Evolutionary conservation across 2,113 vertebrate species (phyloP).

Genomic region (Butorides virescens): DNA sequence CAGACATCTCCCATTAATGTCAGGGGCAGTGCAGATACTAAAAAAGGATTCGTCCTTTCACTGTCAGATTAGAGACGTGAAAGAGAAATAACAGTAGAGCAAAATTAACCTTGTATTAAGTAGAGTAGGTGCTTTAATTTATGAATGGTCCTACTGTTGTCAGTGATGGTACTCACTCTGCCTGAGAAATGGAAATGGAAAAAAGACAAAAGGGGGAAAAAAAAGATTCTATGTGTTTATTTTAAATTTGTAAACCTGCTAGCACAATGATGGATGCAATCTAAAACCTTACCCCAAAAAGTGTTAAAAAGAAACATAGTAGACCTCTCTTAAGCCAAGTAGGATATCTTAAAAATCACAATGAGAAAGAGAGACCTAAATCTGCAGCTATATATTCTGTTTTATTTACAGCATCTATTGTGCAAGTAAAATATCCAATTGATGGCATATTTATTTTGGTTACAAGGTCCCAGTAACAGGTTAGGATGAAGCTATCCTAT

Average conservation of each 20-base stretch:
- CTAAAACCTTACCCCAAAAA: background rate
- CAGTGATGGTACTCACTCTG: background rate
- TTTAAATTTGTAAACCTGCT: background rate
- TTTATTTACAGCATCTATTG: background rate
- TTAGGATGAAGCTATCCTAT: background rate
- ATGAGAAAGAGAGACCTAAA: background rate
- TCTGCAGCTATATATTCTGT: background rate
- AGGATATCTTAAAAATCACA: background rate
- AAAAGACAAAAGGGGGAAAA: background rate
- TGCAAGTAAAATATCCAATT: background rate
- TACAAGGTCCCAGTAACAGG: background rate
- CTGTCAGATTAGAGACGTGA: background rate
- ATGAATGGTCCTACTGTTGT: background rate
- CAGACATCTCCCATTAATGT: background rate
- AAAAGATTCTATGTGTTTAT: background rate
- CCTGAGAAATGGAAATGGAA: background rate
- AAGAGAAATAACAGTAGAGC: background rate
- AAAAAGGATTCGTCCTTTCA: background rate
- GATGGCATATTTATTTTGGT: background rate
- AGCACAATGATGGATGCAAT: background rate
- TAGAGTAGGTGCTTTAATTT: background rate
- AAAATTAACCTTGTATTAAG: background rate
- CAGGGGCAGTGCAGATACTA: background rate
- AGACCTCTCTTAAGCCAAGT: background rate
- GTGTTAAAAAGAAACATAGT: background rate